Percentiles rank a stretch among this genome's conserved stretches.
phyloP scores from a whole-genome alignment of 2,113 vertebrate genomes.

The Microtus pennsylvanicus region DNA sequence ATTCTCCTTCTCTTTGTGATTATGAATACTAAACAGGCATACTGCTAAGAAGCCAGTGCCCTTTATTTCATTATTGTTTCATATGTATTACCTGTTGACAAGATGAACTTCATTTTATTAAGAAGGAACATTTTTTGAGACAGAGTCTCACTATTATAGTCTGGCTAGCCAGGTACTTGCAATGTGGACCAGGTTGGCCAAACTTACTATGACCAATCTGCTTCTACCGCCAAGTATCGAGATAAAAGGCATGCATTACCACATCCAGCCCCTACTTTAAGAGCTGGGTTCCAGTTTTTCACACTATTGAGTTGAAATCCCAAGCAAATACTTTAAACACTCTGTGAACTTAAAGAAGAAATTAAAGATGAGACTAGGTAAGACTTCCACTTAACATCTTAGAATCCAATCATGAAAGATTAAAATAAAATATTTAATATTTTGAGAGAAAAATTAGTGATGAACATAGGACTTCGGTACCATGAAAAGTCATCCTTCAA shows the following conservation, averaged over 20 bases:
- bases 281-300: neutral
- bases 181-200: neutral
- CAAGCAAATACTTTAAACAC: neutral
- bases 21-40: neutral
- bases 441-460: neutral
- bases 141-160: too few species aligned
- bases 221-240: neutral
- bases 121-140: neutral
- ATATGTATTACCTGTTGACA: neutral
- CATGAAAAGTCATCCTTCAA: neutral
- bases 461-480: neutral
- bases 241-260: neutral
- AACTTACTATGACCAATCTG: neutral
- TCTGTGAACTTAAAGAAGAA: neutral
- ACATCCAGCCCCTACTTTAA: neutral
- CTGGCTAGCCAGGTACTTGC: neutral
- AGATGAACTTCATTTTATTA: neutral
- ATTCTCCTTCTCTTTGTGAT: neutral
- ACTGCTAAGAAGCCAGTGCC: neutral
- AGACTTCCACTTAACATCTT: neutral
- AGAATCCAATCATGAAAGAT: neutral
- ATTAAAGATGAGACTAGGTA: neutral
- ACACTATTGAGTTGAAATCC: slow-evolving; percentile 1
- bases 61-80: neutral
- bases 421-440: neutral